phyloP scores from a whole-genome alignment of 2,113 vertebrate genomes.

The Scolopax mira region DNA sequence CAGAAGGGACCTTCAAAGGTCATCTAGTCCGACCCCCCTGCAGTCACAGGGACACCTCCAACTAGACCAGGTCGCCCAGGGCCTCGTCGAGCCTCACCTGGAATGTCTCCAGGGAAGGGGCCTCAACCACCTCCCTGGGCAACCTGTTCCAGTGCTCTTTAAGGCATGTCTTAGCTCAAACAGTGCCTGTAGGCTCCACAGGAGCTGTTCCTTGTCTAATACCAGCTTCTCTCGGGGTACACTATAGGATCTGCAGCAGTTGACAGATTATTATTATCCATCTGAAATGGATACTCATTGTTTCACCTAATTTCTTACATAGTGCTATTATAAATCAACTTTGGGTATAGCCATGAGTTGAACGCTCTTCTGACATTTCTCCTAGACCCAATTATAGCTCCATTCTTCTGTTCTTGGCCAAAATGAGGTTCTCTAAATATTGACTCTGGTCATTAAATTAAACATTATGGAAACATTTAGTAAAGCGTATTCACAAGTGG shows the following conservation, averaged over 20 bases:
- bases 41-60: too few species aligned
- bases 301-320: neutral
- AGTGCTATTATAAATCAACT: neutral
- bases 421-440: neutral
- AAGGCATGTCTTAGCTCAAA: neutral
- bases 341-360: neutral
- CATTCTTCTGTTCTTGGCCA: neutral
- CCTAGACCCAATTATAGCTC: neutral
- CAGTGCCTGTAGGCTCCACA: neutral
- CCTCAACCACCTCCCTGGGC: too few species aligned
- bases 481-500: neutral
- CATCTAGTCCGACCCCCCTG: too few species aligned
- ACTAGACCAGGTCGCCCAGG: too few species aligned
- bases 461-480: neutral
- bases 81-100: too few species aligned
- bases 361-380: neutral
- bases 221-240: neutral
- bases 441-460: neutral
- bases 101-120: too few species aligned
- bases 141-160: too few species aligned
- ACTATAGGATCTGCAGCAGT: neutral
- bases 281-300: neutral
- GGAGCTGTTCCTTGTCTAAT: neutral
- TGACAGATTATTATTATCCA: neutral
- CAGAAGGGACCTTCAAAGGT: too few species aligned